These are phyloP conservation scores for Corapipo altera DNA, from an alignment of 2,113 vertebrate genomes.

Conservation along the genomic window DNA sequence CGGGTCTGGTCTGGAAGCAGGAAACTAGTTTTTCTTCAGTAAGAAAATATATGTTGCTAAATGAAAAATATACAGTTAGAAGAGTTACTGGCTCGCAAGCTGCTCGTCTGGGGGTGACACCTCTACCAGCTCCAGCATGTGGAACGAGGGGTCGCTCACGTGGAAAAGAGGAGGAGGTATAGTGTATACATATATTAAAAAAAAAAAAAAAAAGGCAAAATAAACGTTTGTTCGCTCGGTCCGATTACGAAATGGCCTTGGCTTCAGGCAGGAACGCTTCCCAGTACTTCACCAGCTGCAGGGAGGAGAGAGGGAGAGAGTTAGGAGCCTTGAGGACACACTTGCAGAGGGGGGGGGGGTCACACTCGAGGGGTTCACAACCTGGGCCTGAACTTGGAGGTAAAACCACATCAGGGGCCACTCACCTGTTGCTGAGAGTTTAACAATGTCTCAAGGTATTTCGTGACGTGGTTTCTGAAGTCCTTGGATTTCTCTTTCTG, in stretches of 20 bases:
- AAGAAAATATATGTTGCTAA: slow-evolving; percentile 94
- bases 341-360: too few species aligned
- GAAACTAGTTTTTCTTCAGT: slow-evolving; percentile 81
- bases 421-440: slow-evolving; percentile 95
- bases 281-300: slow-evolving; percentile 96
- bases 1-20: slow-evolving; percentile 71
- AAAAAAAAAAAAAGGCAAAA: slow-evolving; percentile 74
- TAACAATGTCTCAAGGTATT: slow-evolving; percentile 88
- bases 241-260: slow-evolving; percentile 92
- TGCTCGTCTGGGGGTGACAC: slow-evolving; percentile 24
- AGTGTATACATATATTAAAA: slow-evolving; percentile 64
- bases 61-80: slow-evolving; percentile 86
- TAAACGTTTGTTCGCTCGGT: slow-evolving; percentile 44
- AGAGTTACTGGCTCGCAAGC: slow-evolving; percentile 63
- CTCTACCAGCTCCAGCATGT: slow-evolving; percentile 44
- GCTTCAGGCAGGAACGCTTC: slow-evolving; percentile 97
- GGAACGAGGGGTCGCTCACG: background rate
- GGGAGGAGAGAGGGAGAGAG: background rate
- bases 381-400: background rate
- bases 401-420: background rate
- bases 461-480: slow-evolving; percentile 88
- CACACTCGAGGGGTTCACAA: background rate
- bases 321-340: background rate
- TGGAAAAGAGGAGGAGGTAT: slow-evolving; percentile 83
- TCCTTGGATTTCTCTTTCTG: slow-evolving; percentile 95